Evolutionary conservation across 1,140 invertebrate genomes (phyloP).

Genomic region (Drosophila paulistorum): DNA sequence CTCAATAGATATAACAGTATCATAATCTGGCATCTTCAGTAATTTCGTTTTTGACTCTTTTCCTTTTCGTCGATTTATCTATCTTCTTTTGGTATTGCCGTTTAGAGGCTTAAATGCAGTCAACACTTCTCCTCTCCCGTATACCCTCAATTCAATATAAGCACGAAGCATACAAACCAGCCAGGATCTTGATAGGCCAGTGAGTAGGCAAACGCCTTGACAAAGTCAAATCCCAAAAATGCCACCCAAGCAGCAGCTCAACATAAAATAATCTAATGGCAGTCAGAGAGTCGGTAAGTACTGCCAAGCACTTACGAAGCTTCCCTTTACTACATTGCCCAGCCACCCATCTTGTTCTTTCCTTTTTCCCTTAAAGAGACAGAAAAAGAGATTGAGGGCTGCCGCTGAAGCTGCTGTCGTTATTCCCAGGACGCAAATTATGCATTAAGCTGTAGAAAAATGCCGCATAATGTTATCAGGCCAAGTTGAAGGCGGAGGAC

Average conservation of each 20-base stretch:
- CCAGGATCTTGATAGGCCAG: conserved; percentile 16
- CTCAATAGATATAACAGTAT: conserved; percentile 1
- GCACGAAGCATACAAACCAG: conserved; percentile 1
- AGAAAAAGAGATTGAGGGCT: conserved; percentile 1
- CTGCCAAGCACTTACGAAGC: conserved; percentile 59
- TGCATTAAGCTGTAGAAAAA: conserved; percentile 80
- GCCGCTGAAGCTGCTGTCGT: conserved; percentile 38
- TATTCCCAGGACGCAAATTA: conserved; percentile 80
- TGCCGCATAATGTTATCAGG: conserved; percentile 75
- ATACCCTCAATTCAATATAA: conserved; percentile 2
- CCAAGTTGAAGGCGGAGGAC: conserved; percentile 21
- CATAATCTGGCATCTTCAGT: conserved; percentile 12
- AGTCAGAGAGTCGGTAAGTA: conserved; percentile 62
- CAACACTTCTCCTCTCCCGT: neutral
- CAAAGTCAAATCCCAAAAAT: conserved; percentile 56
- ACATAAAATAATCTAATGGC: conserved; percentile 74
- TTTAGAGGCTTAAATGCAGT: conserved; percentile 21
- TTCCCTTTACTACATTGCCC: conserved; percentile 14
- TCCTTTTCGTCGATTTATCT: neutral
- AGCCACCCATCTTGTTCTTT: conserved; percentile 23
- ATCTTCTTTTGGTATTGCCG: neutral
- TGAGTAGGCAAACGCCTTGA: conserved; percentile 3
- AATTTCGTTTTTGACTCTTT: conserved; percentile 11
- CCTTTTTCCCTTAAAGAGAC: neutral
- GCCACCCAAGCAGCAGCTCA: conserved; percentile 61